Evolutionary conservation across 1,140 invertebrate species (phyloP).

Genomic region (Streblospio benedicti): DNA sequence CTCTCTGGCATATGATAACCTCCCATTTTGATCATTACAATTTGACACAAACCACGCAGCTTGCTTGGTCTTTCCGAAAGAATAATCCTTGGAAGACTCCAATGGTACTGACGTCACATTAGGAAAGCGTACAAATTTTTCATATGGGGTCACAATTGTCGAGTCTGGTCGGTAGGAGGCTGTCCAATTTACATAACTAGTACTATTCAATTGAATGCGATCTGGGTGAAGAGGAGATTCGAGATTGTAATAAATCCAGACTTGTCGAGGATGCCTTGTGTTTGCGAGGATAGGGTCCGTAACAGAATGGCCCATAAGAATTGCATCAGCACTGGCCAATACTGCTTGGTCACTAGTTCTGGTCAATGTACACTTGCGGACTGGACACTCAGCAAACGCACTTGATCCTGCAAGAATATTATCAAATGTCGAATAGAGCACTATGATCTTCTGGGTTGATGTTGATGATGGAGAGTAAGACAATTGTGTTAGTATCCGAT

Average conservation of each 20-base stretch:
- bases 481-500: too few species aligned
- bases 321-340: too few species aligned
- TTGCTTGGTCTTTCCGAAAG: conserved; percentile 40
- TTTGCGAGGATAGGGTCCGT: too few species aligned
- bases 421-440: too few species aligned
- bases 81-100: conserved; percentile 35
- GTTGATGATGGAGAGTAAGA: too few species aligned
- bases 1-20: conserved; percentile 29
- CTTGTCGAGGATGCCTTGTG: too few species aligned
- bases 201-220: background rate
- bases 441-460: too few species aligned
- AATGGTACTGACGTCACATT: conserved; percentile 24
- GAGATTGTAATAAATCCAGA: background rate
- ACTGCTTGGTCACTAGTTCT: too few species aligned
- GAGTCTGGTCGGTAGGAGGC: conserved; percentile 77
- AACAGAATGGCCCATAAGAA: too few species aligned
- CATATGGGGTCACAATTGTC: conserved; percentile 90
- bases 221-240: background rate
- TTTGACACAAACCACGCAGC: conserved; percentile 97
- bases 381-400: too few species aligned
- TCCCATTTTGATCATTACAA: conserved; percentile 67
- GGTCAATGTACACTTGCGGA: too few species aligned
- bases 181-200: conserved; percentile 79
- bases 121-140: conserved; percentile 77
- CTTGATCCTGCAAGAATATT: too few species aligned